Conservation (phyloP, 2,797 vertebrate genomes). For the Brotogeris chrysoptera region DNA sequence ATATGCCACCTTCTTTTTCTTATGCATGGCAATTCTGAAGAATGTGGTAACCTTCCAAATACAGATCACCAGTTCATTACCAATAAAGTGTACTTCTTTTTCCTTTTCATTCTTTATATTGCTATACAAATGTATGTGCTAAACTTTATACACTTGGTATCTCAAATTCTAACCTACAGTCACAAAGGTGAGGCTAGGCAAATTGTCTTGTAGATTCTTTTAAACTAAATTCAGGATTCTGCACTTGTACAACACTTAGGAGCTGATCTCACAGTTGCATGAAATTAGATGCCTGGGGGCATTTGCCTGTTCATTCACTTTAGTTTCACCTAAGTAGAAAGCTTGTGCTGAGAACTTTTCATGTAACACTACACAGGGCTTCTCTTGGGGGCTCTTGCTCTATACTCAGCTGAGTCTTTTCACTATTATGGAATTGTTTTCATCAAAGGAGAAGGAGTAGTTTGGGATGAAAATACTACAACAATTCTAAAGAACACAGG, state of each 20-base stretch:
- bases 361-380: background rate
- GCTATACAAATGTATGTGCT: slow-evolving; percentile 31
- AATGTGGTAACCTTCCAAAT: slow-evolving; percentile 40
- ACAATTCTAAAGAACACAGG: background rate
- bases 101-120: background rate
- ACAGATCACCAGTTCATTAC: slow-evolving; percentile 25
- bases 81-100: slow-evolving; percentile 8
- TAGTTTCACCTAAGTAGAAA: background rate
- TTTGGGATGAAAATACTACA: background rate
- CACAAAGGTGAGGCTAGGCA: background rate
- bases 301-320: slow-evolving; percentile 5
- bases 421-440: background rate
- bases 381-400: background rate
- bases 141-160: background rate
- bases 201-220: background rate
- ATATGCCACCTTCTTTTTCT: background rate
- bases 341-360: slow-evolving; percentile 2
- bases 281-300: background rate
- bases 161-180: background rate
- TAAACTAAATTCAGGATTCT: slow-evolving; percentile 31
- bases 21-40: slow-evolving; percentile 28
- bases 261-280: slow-evolving; percentile 21
- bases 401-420: background rate
- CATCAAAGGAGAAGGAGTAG: background rate
- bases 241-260: background rate